These are phyloP conservation scores for Nudaria mundana DNA, from an alignment of 2,888 invertebrate genomes.

Conservation along the genomic window DNA sequence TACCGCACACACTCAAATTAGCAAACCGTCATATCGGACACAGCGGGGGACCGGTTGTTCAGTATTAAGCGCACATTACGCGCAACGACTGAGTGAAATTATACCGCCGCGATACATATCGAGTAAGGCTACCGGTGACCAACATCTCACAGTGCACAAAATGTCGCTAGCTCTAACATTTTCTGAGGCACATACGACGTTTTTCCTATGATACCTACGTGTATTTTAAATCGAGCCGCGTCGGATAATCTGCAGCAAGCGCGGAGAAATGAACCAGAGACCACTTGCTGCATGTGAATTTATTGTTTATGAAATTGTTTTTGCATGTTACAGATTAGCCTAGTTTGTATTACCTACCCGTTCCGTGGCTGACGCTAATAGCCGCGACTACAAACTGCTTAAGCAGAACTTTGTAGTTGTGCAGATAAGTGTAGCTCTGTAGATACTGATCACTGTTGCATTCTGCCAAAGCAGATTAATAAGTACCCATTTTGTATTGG, in stretches of 20 bases:
- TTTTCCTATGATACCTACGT: conserved; percentile 19
- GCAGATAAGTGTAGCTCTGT: no score
- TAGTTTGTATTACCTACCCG: no score
- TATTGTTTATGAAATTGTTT: conserved; percentile 47
- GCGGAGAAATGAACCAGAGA: conserved; percentile 34
- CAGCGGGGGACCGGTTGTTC: conserved; percentile 18
- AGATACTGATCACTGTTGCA: no score
- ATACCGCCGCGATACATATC: conserved; percentile 41
- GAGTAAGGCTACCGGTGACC: conserved; percentile 32
- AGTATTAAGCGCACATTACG: conserved; percentile 13
- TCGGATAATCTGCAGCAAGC: conserved; percentile 46
- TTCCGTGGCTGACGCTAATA: no score
- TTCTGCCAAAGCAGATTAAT: no score
- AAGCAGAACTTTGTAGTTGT: no score
- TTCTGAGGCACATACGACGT: conserved; percentile 11
- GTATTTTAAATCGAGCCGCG: conserved; percentile 42
- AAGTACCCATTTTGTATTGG: no score
- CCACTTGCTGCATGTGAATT: conserved; percentile 25
- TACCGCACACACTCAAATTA: conserved; percentile 30
- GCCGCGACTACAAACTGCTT: no score
- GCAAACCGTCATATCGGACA: conserved; percentile 18
- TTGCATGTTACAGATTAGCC: conserved; percentile 31
- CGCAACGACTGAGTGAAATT: conserved; percentile 24
- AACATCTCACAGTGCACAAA: conserved; percentile 2
- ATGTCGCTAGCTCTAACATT: conserved; percentile 8